Evolutionary conservation across 2,113 vertebrate genomes (phyloP), one percentile per base, ranked within the genome.

Genomic region (Triplophysa dalaica): DNA sequence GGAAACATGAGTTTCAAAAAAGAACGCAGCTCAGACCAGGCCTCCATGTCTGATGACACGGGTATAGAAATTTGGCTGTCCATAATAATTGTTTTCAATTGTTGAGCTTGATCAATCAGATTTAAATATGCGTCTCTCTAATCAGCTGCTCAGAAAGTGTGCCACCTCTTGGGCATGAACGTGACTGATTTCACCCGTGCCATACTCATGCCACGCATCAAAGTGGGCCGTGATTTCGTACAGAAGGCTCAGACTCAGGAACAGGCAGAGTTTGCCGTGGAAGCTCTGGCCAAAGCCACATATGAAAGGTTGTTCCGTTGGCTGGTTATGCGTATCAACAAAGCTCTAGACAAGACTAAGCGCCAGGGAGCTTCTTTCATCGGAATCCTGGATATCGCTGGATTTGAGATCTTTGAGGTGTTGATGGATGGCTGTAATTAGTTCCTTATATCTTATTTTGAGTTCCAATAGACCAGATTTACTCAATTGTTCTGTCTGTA

Each of bases 181-280:
- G 98, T 99, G 87, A 99, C 95, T 0, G 98, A 99, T 86, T 99
- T 99, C 91, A 96, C 95, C 69, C 89, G 96, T 83, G 98, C 96
- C 64, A 98, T 99, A 89, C 93, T 99, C 78, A 94, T 92, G 1
- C 98, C 98, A 2, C 93, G 97, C 79, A 99, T 99, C 91, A 99
- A 99, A 87, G 98, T 99, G 83, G 98, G 98, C 5, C 86, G 98
- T 72, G 98, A 99, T 88, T 98, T 93, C 0, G 98, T 99, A 76
- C 97, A 99, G 91, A 99, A 99, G 91, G 97, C 98, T 4, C 98
- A 99, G 92, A 99, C 96, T 0, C 98, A 99, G 89, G 98, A 99
- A 74, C 98, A 99, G 90, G 98, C 98, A 0, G 98, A 99, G 91
- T 99, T 99, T 84, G 98, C 98, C 6, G 95, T 98, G 2, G 98